Percentiles rank a stretch among this genome's conserved stretches.
Evolutionary conservation across 2,888 invertebrate genomes (phyloP).

Genomic region (Ophioninae sp.): DNA sequence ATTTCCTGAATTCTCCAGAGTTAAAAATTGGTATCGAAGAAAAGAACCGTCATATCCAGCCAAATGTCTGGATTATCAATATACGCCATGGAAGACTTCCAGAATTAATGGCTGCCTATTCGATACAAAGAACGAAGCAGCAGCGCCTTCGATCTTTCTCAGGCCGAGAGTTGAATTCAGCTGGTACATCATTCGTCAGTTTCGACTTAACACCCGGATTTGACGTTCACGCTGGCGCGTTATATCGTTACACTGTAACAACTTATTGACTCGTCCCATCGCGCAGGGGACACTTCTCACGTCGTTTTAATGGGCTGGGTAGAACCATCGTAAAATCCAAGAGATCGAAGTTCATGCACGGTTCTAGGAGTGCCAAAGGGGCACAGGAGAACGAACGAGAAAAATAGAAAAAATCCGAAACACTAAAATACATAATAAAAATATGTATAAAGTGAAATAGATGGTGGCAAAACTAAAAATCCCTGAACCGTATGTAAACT

Average conservation of each 20-base stretch:
- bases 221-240: slow-evolving; percentile 7
- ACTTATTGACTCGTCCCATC: slow-evolving; percentile 59
- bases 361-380: background rate
- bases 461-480: slow-evolving; percentile 46
- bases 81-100: background rate
- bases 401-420: slow-evolving; percentile 40
- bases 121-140: slow-evolving; percentile 3
- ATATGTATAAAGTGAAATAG: slow-evolving; percentile 57
- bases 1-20: background rate
- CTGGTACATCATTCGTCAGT: slow-evolving; percentile 36
- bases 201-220: slow-evolving; percentile 36
- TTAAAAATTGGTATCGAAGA: background rate
- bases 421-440: slow-evolving; percentile 61
- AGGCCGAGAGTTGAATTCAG: background rate
- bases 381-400: background rate
- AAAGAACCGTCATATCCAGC: background rate
- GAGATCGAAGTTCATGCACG: slow-evolving; percentile 43
- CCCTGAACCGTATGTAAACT: slow-evolving; percentile 36
- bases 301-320: slow-evolving; percentile 57
- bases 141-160: background rate
- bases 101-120: slow-evolving; percentile 2
- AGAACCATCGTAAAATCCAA: slow-evolving; percentile 53
- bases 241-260: slow-evolving; percentile 55
- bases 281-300: slow-evolving; percentile 56
- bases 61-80: background rate